Percentiles rank a stretch among this genome's conserved stretches.
These are phyloP conservation scores for Eurytoma californica DNA, from an alignment of 2,888 invertebrate species.

Conservation along the genomic window DNA sequence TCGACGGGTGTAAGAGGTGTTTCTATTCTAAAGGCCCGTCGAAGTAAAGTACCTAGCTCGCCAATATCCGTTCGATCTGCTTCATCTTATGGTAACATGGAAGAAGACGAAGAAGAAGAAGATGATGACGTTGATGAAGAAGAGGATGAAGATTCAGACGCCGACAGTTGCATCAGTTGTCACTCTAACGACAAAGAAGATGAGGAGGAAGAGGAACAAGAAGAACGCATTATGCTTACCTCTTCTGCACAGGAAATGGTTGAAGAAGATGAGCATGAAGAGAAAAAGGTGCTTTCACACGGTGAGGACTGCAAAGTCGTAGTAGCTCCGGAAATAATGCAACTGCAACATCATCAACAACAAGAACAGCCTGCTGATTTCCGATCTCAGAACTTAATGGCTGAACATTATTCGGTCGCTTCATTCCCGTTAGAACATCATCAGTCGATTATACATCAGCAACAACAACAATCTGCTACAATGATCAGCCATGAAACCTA, in stretches of 20 bases:
- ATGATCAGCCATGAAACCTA: conserved; percentile 52
- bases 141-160: conserved; percentile 55
- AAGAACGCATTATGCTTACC: conserved; percentile 46
- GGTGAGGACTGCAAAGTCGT: conserved; percentile 10
- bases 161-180: conserved; percentile 63
- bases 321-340: conserved; percentile 11
- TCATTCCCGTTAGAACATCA: conserved; percentile 60
- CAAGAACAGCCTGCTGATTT: conserved; percentile 43
- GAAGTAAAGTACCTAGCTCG: conserved; percentile 73
- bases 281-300: conserved; percentile 5
- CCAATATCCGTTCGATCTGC: conserved; percentile 66
- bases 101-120: conserved; percentile 59
- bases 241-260: not conserved
- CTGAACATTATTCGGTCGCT: conserved; percentile 65
- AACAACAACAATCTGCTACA: conserved; percentile 23
- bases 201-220: conserved; percentile 52
- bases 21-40: conserved; percentile 68
- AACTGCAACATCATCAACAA: conserved; percentile 21
- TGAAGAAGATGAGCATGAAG: conserved; percentile 24
- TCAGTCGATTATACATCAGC: conserved; percentile 61
- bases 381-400: conserved; percentile 61
- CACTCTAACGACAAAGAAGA: conserved; percentile 57
- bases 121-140: conserved; percentile 57
- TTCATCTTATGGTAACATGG: conserved; percentile 48
- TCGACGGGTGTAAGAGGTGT: conserved; percentile 67